Conservation (phyloP, 2,113 vertebrate genomes). For the Equus przewalskii region DNA sequence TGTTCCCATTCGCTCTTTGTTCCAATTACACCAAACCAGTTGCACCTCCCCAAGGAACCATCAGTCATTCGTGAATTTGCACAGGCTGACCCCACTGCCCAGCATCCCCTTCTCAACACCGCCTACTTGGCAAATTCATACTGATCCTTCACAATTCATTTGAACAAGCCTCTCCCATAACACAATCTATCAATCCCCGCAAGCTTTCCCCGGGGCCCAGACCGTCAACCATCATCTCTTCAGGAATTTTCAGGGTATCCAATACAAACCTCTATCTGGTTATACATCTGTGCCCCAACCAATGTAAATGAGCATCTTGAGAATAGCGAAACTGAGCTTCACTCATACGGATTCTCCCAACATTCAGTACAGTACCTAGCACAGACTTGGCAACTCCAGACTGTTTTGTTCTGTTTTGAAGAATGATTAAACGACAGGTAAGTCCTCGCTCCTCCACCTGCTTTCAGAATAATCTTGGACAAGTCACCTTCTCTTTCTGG, state of each 20-base stretch:
- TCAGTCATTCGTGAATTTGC: too few relatives aligned
- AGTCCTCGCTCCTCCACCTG: neutral
- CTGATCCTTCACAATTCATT: accelerated
- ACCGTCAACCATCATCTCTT: too few relatives aligned
- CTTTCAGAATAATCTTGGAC: neutral
- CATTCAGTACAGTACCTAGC: accelerated
- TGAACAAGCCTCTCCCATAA: neutral
- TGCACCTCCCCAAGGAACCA: neutral
- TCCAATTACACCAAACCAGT: neutral
- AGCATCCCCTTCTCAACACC: accelerated
- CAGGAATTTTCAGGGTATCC: too few relatives aligned
- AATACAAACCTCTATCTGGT: neutral
- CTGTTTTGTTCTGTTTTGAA: too few relatives aligned
- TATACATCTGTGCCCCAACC: accelerated
- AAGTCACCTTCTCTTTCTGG: neutral
- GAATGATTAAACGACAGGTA: too few relatives aligned
- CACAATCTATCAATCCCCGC: accelerated
- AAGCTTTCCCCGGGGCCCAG: neutral
- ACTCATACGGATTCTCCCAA: too few relatives aligned
- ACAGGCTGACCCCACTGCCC: accelerated
- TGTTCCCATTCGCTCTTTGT: neutral
- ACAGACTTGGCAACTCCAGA: accelerated
- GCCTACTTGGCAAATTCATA: neutral
- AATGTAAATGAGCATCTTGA: accelerated
- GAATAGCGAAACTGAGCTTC: accelerated